These are phyloP conservation scores for Cephus nigrinus DNA, from an alignment of 2,888 invertebrate species.

Conservation along the genomic window DNA sequence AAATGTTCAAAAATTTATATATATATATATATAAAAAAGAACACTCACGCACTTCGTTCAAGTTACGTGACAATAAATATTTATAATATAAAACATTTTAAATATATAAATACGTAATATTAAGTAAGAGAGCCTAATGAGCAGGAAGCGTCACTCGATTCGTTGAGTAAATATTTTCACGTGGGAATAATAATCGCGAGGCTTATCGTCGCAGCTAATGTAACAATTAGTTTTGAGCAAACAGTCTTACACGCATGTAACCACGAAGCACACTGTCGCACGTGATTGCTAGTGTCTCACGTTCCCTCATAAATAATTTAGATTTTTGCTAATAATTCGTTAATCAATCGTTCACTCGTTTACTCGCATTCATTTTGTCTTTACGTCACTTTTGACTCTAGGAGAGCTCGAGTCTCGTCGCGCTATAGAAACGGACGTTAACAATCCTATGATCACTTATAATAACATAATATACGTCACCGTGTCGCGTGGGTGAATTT, in stretches of 20 bases:
- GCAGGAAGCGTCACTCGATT: neutral
- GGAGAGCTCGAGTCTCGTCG: neutral
- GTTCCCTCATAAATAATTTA: neutral
- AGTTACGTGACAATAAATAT: neutral
- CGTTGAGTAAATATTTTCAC: neutral
- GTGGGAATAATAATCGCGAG: neutral
- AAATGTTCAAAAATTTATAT: neutral
- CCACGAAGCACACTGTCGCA: neutral
- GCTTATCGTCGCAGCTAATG: neutral
- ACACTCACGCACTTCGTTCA: neutral
- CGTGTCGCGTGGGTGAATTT: neutral
- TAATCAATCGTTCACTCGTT: neutral
- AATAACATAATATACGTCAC: neutral
- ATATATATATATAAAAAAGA: neutral
- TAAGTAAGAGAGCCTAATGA: neutral
- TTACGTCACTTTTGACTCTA: neutral
- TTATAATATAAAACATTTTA: neutral
- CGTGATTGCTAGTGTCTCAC: neutral
- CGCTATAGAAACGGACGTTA: neutral
- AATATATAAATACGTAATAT: conserved; percentile 3
- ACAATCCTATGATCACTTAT: neutral
- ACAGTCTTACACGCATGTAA: neutral
- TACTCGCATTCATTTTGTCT: neutral
- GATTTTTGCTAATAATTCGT: neutral
- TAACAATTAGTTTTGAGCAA: conserved; percentile 26